Conservation (phyloP, 2,113 vertebrate species). For the Patagioenas fasciata region DNA sequence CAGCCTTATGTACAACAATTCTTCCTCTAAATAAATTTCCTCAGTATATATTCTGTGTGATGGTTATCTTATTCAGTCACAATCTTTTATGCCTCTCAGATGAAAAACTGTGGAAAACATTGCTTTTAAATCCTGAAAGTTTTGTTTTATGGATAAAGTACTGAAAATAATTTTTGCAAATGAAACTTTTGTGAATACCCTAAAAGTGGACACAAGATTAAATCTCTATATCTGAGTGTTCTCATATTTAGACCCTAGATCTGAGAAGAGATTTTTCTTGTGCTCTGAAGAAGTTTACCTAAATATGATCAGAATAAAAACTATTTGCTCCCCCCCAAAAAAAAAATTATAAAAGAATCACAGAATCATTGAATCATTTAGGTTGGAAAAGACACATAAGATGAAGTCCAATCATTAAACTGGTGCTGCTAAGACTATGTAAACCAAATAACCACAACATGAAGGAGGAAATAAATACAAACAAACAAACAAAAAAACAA, state of each 20-base stretch:
- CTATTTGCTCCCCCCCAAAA: background rate
- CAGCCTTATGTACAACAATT: background rate
- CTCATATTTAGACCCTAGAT: background rate
- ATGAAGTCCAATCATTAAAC: too few relatives aligned
- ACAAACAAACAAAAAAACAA: background rate
- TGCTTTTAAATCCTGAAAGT: background rate
- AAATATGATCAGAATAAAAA: background rate
- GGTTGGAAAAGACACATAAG: too few relatives aligned
- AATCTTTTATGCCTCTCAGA: background rate
- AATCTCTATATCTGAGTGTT: background rate
- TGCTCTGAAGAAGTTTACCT: background rate
- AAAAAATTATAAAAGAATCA: too few relatives aligned
- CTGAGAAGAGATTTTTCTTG: background rate
- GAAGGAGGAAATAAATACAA: background rate
- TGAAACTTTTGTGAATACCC: background rate
- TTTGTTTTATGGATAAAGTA: background rate
- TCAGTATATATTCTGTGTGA: background rate
- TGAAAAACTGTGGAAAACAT: background rate
- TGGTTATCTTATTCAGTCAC: background rate
- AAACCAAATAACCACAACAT: accelerated
- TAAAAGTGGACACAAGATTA: background rate
- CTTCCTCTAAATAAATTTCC: background rate
- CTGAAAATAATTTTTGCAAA: background rate
- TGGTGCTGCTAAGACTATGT: background rate
- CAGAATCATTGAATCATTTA: too few relatives aligned